Conservation (phyloP, 2,113 vertebrate species). For the Sphaerodactylus townsendi region DNA sequence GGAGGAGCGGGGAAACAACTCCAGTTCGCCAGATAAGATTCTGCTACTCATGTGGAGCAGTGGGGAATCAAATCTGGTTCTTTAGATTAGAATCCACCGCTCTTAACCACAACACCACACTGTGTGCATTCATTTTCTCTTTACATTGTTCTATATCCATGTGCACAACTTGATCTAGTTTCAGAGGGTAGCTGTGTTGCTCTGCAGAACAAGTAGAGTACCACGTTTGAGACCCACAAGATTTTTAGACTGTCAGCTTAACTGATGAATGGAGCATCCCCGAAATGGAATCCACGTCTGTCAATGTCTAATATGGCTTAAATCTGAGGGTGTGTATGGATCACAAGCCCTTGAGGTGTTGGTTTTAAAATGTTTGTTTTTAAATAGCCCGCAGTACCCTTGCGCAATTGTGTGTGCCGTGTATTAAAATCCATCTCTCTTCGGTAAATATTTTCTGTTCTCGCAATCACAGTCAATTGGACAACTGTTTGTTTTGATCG, state of each 20-base stretch:
- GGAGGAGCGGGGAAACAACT: too few species aligned
- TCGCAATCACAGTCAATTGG: not conserved
- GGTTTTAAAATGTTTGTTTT: not conserved
- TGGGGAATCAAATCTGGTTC: too few species aligned
- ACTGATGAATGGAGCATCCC: too few species aligned
- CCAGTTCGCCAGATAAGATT: too few species aligned
- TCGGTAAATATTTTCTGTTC: not conserved
- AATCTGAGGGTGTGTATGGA: not conserved
- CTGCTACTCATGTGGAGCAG: too few species aligned
- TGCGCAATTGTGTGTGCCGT: too few species aligned
- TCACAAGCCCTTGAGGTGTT: not conserved
- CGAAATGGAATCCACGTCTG: not conserved
- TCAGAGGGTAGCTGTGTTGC: not conserved
- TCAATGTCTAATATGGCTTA: not conserved
- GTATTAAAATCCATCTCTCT: not conserved
- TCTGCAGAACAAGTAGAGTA: too few species aligned
- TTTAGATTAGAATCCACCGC: too few species aligned
- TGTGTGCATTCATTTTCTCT: too few species aligned
- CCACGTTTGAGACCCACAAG: too few species aligned
- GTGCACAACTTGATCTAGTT: not conserved
- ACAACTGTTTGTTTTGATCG: conserved; percentile 6
- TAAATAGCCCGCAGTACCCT: not conserved
- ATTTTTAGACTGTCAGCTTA: too few species aligned
- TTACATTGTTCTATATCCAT: not conserved
- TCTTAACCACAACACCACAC: too few species aligned